A percentile compares a stretch with the other conserved stretches of the same genome.
These are phyloP conservation scores for Abrostola tripartita DNA, from an alignment of 2,888 invertebrate species.

Conservation along the genomic window DNA sequence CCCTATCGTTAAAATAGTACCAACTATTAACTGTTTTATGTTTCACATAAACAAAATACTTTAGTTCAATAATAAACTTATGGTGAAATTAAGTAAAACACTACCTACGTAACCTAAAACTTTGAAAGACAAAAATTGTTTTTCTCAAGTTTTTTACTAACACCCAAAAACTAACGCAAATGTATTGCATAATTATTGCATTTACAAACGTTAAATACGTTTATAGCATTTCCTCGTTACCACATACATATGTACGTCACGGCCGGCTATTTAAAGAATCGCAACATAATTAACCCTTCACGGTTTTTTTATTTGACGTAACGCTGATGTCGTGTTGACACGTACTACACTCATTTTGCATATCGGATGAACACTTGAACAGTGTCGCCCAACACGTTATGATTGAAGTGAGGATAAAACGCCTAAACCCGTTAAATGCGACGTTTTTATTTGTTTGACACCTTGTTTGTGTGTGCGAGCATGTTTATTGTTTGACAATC, in stretches of 20 bases:
- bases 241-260: not conserved
- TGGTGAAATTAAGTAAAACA: too few relatives aligned
- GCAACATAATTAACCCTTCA: constrained; percentile 2
- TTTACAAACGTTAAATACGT: not conserved
- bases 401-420: constrained; percentile 6
- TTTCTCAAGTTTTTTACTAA: too few relatives aligned
- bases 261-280: not conserved
- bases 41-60: too few relatives aligned
- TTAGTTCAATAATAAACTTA: too few relatives aligned
- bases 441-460: constrained; percentile 7
- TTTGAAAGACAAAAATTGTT: too few relatives aligned
- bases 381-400: not conserved
- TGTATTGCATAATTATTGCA: not conserved
- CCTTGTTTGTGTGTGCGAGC: not conserved
- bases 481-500: constrained; percentile 3
- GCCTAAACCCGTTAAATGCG: not conserved
- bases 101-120: too few relatives aligned
- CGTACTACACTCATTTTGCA: constrained; percentile 1
- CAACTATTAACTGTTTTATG: too few relatives aligned
- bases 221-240: not conserved
- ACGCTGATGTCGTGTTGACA: constrained; percentile 4
- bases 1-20: too few relatives aligned
- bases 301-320: constrained; percentile 2
- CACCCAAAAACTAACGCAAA: not conserved
- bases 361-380: not conserved